phyloP scores from a whole-genome alignment of 2,113 vertebrate genomes.

The Dascyllus trimaculatus region DNA sequence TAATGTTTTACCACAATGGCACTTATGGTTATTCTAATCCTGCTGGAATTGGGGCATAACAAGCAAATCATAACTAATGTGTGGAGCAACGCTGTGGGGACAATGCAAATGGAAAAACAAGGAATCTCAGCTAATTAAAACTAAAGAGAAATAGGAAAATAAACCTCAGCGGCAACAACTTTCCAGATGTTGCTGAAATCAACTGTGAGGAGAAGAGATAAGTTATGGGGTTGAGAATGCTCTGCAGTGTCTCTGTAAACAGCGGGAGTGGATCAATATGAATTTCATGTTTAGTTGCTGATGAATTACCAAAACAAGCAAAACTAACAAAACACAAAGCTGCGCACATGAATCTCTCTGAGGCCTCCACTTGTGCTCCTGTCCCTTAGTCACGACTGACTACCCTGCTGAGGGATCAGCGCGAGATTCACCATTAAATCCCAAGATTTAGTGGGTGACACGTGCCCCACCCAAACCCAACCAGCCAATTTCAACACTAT shows the following conservation, averaged over 20 bases:
- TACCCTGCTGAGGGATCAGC: conserved; percentile 29
- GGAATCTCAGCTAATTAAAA: conserved; percentile 58
- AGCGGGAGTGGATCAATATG: conserved; percentile 42
- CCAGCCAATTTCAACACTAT: conserved; percentile 82
- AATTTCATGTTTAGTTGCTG: conserved; percentile 33
- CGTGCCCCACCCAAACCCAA: conserved; percentile 77
- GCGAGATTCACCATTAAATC: conserved; percentile 42
- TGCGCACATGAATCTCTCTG: conserved; percentile 54
- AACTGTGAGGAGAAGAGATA: conserved; percentile 52
- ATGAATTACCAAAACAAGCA: conserved; percentile 18
- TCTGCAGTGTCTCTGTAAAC: conserved; percentile 12
- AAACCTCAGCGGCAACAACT: conserved; percentile 29
- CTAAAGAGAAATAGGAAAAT: conserved; percentile 58
- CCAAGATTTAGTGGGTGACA: conserved; percentile 77
- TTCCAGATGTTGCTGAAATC: conserved; percentile 50
- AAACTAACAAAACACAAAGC: conserved; percentile 80
- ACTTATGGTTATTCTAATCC: conserved; percentile 57
- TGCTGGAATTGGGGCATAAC: conserved; percentile 57
- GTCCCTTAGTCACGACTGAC: conserved; percentile 12
- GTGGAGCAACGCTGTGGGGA: conserved; percentile 32
- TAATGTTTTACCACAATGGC: conserved; percentile 57
- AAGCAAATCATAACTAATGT: conserved; percentile 51
- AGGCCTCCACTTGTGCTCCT: conserved; percentile 1
- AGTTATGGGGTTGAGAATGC: neutral
- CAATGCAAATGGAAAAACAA: conserved; percentile 44